Conservation (phyloP, 2,113 vertebrate species). For the Papio anubis region DNA sequence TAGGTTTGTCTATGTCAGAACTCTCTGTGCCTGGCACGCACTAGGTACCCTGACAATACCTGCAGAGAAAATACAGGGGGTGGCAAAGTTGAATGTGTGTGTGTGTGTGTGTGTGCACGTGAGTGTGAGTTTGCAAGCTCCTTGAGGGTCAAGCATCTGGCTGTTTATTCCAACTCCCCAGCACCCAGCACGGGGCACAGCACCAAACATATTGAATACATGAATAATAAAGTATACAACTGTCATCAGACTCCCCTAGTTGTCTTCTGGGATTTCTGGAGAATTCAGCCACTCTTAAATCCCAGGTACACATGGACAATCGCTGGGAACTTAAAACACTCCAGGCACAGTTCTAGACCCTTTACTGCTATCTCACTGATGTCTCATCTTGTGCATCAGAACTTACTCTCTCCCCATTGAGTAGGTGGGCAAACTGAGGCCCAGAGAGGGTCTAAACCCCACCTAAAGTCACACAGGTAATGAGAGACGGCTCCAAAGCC, state of each 20-base stretch:
- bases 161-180: background rate
- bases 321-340: fast-evolving
- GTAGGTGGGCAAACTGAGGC: constrained; percentile 5
- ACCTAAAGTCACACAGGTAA: background rate
- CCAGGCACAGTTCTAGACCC: background rate
- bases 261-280: background rate
- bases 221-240: background rate
- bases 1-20: background rate
- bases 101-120: too few relatives aligned
- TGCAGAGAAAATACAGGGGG: background rate
- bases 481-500: background rate
- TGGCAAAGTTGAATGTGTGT: background rate
- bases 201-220: background rate
- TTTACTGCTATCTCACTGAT: background rate
- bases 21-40: background rate
- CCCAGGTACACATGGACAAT: background rate
- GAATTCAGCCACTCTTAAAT: background rate
- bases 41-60: background rate
- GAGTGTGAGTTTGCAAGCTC: background rate
- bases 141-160: background rate
- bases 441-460: background rate
- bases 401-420: background rate
- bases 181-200: background rate
- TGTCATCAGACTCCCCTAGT: background rate
- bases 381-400: background rate